phyloP scores from a whole-genome alignment of 2,888 invertebrate species.

The Tigriopus californicus region DNA sequence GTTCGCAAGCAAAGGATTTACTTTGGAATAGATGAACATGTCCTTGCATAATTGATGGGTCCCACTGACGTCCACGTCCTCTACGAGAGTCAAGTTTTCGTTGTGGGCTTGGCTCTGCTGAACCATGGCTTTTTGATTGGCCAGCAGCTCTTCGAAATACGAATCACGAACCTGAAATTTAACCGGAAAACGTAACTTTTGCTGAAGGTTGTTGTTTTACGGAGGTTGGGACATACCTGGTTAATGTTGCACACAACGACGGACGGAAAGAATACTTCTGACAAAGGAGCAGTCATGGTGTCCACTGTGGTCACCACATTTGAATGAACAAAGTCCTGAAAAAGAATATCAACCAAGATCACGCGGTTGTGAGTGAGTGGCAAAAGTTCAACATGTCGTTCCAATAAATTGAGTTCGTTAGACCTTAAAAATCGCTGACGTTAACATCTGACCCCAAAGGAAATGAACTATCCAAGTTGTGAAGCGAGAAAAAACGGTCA shows the following conservation, averaged over 20 bases:
- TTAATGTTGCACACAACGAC: conserved; percentile 1
- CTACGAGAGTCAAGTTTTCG: too few relatives aligned
- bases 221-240: not conserved
- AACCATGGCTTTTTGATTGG: not conserved
- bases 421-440: too few relatives aligned
- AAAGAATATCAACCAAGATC: not conserved
- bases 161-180: not conserved
- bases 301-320: conserved; percentile 4
- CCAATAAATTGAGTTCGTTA: too few relatives aligned
- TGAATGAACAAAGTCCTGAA: not conserved
- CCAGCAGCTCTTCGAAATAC: not conserved
- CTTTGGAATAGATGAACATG: not conserved
- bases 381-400: too few relatives aligned
- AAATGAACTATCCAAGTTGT: too few relatives aligned
- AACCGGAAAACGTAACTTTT: too few relatives aligned
- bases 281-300: conserved; percentile 2
- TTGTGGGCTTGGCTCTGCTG: not conserved
- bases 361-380: too few relatives aligned
- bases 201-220: too few relatives aligned
- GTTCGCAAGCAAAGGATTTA: not conserved
- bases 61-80: not conserved
- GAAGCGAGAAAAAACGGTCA: too few relatives aligned
- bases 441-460: too few relatives aligned
- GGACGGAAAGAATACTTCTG: not conserved
- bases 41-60: conserved; percentile 1